Evolutionary conservation across 2,113 vertebrate genomes (phyloP).

Genomic region (Notechis scutatus): DNA sequence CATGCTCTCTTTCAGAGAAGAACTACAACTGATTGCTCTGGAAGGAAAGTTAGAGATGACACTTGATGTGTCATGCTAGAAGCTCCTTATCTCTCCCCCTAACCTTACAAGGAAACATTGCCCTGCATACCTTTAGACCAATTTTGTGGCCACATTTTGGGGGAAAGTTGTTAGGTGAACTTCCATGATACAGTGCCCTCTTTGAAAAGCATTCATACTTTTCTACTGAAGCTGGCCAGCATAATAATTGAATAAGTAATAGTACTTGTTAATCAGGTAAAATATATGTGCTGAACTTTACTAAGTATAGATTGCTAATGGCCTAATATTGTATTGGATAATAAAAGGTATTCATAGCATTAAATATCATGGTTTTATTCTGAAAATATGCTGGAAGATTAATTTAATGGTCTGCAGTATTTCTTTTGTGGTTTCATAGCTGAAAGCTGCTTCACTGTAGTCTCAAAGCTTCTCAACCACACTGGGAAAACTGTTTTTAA

Average conservation of each 20-base stretch:
- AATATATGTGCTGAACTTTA: constrained; percentile 16
- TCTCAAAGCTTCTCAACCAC: constrained; percentile 11
- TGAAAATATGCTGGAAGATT: background rate
- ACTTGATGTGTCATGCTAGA: background rate
- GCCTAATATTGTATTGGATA: background rate
- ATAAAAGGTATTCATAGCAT: background rate
- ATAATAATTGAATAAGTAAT: background rate
- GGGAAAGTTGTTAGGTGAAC: background rate
- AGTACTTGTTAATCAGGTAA: constrained; percentile 36
- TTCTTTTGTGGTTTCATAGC: constrained; percentile 19
- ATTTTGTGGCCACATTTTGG: background rate
- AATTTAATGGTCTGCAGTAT: constrained; percentile 18
- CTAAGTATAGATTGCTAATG: background rate
- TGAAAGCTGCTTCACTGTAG: background rate
- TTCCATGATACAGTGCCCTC: constrained; percentile 19
- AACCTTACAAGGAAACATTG: constrained; percentile 3
- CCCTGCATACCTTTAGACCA: background rate
- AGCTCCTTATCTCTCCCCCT: background rate
- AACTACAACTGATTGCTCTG: background rate
- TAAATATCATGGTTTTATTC: constrained; percentile 17
- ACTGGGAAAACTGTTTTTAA: background rate
- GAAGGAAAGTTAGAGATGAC: background rate
- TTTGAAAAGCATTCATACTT: constrained; percentile 22
- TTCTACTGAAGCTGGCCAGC: background rate
- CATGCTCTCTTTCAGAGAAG: background rate